Evolutionary conservation across 2,888 invertebrate species (phyloP).

Genomic region (Drosophila merina): DNA sequence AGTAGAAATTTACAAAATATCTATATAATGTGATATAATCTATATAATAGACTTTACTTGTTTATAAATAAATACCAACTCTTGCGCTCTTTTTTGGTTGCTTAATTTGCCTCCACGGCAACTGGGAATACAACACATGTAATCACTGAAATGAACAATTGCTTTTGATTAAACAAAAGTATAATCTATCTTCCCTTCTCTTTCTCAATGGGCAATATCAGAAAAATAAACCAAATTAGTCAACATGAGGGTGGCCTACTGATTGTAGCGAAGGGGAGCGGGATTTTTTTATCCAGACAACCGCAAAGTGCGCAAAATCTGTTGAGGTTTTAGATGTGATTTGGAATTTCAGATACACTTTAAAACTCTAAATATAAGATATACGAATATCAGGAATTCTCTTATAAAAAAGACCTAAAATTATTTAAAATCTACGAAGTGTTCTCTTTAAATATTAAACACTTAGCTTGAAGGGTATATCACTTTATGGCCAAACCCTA

Average conservation of each 20-base stretch:
- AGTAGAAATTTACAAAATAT: not conserved
- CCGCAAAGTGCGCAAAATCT: slow-evolving; percentile 62
- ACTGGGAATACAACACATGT: slow-evolving; percentile 43
- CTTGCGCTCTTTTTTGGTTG: not conserved
- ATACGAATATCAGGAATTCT: no score
- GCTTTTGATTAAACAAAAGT: slow-evolving; percentile 80
- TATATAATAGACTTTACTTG: not conserved
- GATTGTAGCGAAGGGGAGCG: slow-evolving; percentile 37
- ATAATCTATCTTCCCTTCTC: slow-evolving; percentile 34
- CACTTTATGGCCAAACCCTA: not conserved
- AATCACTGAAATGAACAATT: slow-evolving; percentile 78
- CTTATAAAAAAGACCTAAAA: no score
- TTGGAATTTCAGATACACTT: slow-evolving; percentile 38
- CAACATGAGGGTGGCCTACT: slow-evolving; percentile 73
- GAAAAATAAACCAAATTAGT: slow-evolving; percentile 75
- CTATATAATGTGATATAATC: not conserved
- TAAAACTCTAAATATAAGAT: no score
- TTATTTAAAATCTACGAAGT: no score
- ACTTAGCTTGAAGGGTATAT: not conserved
- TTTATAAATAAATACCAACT: not conserved
- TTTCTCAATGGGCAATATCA: slow-evolving; percentile 51
- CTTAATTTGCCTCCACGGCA: slow-evolving; percentile 25
- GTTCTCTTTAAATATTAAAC: no score
- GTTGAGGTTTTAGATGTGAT: slow-evolving; percentile 38
- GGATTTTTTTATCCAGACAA: slow-evolving; percentile 25